Percentiles rank a stretch among this genome's conserved stretches.
These are phyloP conservation scores for Synanthedon formicaeformis DNA, from an alignment of 2,888 invertebrate genomes.

Conservation along the genomic window DNA sequence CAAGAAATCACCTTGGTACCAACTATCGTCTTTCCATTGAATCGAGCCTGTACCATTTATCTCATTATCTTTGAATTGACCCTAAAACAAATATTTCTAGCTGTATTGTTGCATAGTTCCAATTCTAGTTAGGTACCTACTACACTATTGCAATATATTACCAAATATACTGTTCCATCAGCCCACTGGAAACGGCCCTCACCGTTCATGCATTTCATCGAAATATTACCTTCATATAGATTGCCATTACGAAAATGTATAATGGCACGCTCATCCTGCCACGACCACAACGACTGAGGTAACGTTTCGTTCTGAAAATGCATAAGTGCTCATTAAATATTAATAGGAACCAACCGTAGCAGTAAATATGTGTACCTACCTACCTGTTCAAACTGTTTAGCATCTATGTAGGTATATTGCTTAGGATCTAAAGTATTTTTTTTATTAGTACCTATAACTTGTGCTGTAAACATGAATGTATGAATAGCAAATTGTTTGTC, in stretches of 20 bases:
- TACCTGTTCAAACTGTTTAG: slow-evolving; percentile 16
- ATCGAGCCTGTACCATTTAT: slow-evolving; percentile 67
- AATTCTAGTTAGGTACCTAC: neutral
- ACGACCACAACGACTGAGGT: slow-evolving; percentile 36
- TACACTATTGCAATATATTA: slow-evolving; percentile 15
- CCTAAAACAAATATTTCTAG: slow-evolving; percentile 35
- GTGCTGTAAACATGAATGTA: too few relatives aligned
- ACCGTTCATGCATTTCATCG: slow-evolving; percentile 70
- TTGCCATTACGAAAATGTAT: slow-evolving; percentile 71
- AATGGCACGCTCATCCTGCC: slow-evolving; percentile 51
- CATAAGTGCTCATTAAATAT: neutral
- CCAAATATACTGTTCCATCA: slow-evolving; percentile 69
- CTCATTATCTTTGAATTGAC: slow-evolving; percentile 67
- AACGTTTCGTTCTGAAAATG: slow-evolving; percentile 19
- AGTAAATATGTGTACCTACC: slow-evolving; percentile 16
- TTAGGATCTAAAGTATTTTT: too few relatives aligned
- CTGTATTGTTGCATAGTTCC: neutral
- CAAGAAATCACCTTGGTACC: slow-evolving; percentile 71
- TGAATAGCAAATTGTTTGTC: too few relatives aligned
- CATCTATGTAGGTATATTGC: neutral
- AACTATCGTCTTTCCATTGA: slow-evolving; percentile 66
- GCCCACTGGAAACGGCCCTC: slow-evolving; percentile 70
- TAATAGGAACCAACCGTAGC: too few relatives aligned
- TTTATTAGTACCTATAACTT: too few relatives aligned
- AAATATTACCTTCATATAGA: slow-evolving; percentile 64